These are phyloP conservation scores for Tinamus major DNA, from an alignment of 2,797 vertebrate species.

Conservation along the genomic window DNA sequence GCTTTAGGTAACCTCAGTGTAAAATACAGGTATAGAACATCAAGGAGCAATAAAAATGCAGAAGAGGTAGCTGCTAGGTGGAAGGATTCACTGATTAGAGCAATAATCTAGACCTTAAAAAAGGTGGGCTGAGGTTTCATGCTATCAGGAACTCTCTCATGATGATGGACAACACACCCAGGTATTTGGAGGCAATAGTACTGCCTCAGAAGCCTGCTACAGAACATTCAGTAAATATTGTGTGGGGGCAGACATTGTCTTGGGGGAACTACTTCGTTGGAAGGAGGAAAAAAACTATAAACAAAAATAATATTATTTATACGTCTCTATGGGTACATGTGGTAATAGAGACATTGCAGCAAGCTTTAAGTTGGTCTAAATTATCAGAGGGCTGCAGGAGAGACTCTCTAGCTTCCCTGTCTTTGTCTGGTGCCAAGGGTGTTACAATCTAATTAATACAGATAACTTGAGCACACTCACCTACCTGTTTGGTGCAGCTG, in stretches of 20 bases:
- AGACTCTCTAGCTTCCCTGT: slow-evolving; percentile 55
- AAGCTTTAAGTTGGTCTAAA: slow-evolving; percentile 44
- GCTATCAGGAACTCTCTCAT: background rate
- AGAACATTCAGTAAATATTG: slow-evolving; percentile 13
- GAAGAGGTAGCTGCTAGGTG: background rate
- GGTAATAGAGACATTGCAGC: slow-evolving; percentile 30
- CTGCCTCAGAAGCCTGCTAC: background rate
- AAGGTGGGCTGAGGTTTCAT: background rate
- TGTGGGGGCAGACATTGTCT: background rate
- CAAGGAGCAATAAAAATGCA: background rate
- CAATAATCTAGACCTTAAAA: background rate
- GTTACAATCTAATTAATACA: slow-evolving; percentile 74
- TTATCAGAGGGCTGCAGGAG: slow-evolving; percentile 69
- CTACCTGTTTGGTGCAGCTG: slow-evolving; percentile 61
- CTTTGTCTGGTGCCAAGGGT: slow-evolving; percentile 71
- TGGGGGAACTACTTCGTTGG: slow-evolving; percentile 26
- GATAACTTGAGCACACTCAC: slow-evolving; percentile 64
- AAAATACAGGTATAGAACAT: background rate
- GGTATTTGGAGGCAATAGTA: background rate
- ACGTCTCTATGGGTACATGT: slow-evolving; percentile 27
- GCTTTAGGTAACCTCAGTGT: background rate
- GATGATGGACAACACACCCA: accelerated
- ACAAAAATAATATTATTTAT: slow-evolving; percentile 62
- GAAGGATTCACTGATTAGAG: background rate
- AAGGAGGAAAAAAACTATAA: slow-evolving; percentile 29